These are phyloP conservation scores for Rhinopithecus roxellana DNA, from an alignment of 2,113 vertebrate genomes.

Conservation along the genomic window DNA sequence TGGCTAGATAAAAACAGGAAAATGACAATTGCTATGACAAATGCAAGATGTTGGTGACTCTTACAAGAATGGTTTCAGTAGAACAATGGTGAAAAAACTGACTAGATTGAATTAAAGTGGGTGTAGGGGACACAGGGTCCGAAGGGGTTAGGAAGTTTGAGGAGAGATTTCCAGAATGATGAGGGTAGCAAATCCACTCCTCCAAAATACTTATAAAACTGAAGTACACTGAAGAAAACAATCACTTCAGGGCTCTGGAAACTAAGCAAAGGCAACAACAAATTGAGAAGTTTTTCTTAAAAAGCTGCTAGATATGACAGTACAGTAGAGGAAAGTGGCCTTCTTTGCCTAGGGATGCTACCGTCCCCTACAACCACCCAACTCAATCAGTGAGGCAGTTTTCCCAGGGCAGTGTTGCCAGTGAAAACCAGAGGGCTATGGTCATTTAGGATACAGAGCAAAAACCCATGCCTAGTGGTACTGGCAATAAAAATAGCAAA, in stretches of 20 bases:
- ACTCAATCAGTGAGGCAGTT: background rate
- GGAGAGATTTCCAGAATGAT: background rate
- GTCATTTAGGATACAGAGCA: background rate
- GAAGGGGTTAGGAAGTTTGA: background rate
- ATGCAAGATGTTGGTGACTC: background rate
- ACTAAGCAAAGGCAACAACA: background rate
- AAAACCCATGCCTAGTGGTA: background rate
- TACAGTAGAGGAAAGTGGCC: background rate
- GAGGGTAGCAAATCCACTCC: background rate
- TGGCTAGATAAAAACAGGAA: background rate
- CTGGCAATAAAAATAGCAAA: background rate
- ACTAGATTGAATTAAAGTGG: background rate
- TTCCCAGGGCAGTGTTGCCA: background rate
- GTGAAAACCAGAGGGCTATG: background rate
- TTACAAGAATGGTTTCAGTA: background rate
- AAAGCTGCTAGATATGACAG: background rate
- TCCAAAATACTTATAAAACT: background rate
- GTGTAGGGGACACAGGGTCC: background rate
- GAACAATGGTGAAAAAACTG: background rate
- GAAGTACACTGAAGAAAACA: background rate
- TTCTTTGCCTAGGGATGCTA: background rate
- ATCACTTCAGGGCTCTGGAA: constrained; percentile 20
- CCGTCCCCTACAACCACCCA: background rate
- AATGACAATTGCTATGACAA: background rate
- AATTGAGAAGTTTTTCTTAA: background rate